Evolutionary conservation across 37 sponge, comb jelly and placozoan species (phyloP).

Genomic region (Spongilla lacustris): DNA sequence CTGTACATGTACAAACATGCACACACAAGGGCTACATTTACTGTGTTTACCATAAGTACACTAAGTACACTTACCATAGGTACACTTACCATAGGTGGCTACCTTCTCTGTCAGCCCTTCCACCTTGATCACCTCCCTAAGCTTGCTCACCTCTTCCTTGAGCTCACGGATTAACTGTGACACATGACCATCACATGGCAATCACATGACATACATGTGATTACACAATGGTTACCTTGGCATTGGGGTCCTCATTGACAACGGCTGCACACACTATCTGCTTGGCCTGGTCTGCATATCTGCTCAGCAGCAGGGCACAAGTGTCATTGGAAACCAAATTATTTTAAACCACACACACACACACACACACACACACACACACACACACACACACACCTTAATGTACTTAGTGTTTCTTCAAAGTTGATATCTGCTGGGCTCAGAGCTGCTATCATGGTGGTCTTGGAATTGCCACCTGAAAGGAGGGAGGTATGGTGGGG

Average conservation of each 20-base stretch:
- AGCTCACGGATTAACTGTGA: conserved; percentile 87
- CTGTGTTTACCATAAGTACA: no score
- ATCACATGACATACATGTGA: neutral
- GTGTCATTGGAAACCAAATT: neutral
- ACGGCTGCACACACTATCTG: conserved; percentile 96
- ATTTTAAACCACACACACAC: no score
- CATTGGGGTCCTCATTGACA: conserved; percentile 97
- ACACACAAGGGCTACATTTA: neutral
- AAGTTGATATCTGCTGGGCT: conserved; percentile 98
- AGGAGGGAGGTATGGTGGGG: neutral
- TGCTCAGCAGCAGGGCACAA: conserved; percentile 8
- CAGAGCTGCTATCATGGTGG: conserved; percentile 94
- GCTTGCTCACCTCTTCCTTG: conserved; percentile 86
- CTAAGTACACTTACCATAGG: no score
- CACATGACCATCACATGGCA: neutral
- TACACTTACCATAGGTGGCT: conserved; percentile 63
- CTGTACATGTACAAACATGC: neutral
- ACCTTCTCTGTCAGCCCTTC: conserved; percentile 92
- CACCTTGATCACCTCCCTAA: conserved; percentile 82
- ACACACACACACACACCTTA: conserved; percentile 51
- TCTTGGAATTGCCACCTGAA: conserved; percentile 79
- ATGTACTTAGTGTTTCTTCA: conserved; percentile 93
- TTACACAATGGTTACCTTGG: conserved; percentile 65
- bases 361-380: neutral
- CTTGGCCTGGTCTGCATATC: conserved; percentile 95